Conservation (phyloP, 2,797 vertebrate genomes). For the Pseudocheirus occidentalis region DNA sequence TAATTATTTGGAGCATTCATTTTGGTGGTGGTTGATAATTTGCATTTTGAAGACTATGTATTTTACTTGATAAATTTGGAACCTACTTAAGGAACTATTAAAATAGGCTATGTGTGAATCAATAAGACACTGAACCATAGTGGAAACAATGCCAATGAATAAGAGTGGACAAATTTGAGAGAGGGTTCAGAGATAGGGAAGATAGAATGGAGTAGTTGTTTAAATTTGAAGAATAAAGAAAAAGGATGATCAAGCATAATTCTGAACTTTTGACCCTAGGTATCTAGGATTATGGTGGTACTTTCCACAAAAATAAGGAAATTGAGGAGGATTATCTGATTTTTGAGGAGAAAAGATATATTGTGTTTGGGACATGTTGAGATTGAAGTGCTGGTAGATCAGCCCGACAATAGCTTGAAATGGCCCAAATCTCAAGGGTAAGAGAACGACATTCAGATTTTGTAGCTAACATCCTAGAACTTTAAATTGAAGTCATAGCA, state of each 20-base stretch:
- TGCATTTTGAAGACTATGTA: not conserved
- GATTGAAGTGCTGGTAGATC: not conserved
- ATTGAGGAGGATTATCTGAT: not conserved
- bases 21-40: not conserved
- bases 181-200: not conserved
- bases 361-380: not conserved
- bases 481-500: not conserved
- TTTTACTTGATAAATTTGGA: not conserved
- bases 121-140: not conserved
- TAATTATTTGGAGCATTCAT: not conserved
- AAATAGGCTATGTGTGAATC: not conserved
- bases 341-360: not conserved
- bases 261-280: not conserved
- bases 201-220: not conserved
- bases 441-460: not conserved
- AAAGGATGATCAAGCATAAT: not conserved
- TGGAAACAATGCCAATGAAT: not conserved
- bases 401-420: not conserved
- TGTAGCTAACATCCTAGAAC: not conserved
- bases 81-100: not conserved
- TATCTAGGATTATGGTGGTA: not conserved
- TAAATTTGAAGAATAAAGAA: not conserved
- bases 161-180: not conserved
- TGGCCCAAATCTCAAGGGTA: not conserved
- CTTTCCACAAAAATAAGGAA: not conserved